These are phyloP conservation scores for Ambastaia sidthimunki DNA, from an alignment of 2,797 vertebrate species.

Conservation along the genomic window DNA sequence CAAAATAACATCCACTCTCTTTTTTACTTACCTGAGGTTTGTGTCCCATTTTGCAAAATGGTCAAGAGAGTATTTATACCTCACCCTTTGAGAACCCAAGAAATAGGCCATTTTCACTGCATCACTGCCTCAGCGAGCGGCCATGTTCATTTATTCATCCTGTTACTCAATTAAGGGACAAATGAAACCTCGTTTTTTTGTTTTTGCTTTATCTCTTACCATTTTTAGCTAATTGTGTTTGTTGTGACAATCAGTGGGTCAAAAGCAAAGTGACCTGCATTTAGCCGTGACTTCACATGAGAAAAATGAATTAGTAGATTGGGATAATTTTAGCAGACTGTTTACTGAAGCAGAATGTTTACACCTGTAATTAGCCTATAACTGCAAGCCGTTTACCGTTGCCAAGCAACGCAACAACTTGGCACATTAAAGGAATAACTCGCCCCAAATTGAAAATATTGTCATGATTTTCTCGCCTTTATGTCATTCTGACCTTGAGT, in stretches of 20 bases:
- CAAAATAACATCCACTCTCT: conserved; percentile 30
- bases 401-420: background rate
- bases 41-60: conserved; percentile 43
- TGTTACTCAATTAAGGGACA: conserved; percentile 1
- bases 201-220: background rate
- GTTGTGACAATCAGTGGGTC: conserved; percentile 5
- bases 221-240: conserved; percentile 1
- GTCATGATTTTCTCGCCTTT: background rate
- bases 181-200: background rate
- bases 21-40: conserved; percentile 24
- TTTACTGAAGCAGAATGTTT: background rate
- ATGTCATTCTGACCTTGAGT: background rate
- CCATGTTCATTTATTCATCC: background rate
- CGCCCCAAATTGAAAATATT: background rate
- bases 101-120: conserved; percentile 43
- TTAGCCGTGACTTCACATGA: background rate
- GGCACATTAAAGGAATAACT: background rate
- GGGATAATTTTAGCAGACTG: background rate
- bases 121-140: conserved; percentile 20
- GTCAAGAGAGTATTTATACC: conserved; percentile 50
- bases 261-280: conserved; percentile 1
- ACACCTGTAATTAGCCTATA: background rate
- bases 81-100: conserved; percentile 20
- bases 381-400: background rate
- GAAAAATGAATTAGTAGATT: background rate